A percentile compares a stretch with the other conserved stretches of the same genome.
These are phyloP conservation scores for Drosophila persimilis DNA, from an alignment of 1,140 invertebrate genomes.

Conservation along the genomic window DNA sequence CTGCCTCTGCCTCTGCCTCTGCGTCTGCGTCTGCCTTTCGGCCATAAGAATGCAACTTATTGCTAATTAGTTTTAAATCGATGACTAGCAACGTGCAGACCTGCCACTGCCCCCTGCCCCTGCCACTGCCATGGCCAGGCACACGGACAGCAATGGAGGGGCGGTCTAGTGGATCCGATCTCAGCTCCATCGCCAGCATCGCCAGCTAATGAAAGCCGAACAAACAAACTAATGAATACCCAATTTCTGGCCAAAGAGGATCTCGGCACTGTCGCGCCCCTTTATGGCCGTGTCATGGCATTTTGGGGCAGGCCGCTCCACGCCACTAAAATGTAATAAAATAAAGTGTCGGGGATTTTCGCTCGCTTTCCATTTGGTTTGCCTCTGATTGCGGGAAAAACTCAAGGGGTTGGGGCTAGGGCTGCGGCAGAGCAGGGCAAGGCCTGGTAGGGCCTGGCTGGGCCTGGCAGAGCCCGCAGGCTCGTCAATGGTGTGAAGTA, in stretches of 20 bases:
- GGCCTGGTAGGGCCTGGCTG: not conserved
- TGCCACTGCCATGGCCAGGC: constrained; percentile 2
- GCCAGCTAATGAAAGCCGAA: constrained; percentile 22
- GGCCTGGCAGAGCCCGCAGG: constrained; percentile 22
- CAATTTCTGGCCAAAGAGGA: constrained; percentile 27
- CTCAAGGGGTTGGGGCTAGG: constrained; percentile 2
- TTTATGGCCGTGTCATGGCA: constrained; percentile 23
- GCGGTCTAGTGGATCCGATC: constrained; percentile 1
- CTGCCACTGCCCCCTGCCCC: not conserved
- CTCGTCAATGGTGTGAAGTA: constrained; percentile 60
- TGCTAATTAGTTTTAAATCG: constrained; percentile 80
- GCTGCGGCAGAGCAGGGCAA: not conserved
- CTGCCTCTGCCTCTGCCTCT: no score
- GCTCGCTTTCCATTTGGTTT: constrained; percentile 35
- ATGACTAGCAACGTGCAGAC: constrained; percentile 55
- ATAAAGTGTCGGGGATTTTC: constrained; percentile 67
- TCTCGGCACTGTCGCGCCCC: constrained; percentile 15
- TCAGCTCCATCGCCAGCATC: constrained; percentile 11
- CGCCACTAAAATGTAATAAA: constrained; percentile 67
- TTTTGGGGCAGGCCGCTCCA: constrained; percentile 17
- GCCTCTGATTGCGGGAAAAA: constrained; percentile 27
- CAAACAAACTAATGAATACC: constrained; percentile 24
- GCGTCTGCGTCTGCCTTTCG: constrained; percentile 1
- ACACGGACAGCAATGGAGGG: not conserved
- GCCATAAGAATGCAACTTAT: constrained; percentile 49